Evolutionary conservation across 2,113 vertebrate species (phyloP).

Genomic region (Arvicanthis niloticus): DNA sequence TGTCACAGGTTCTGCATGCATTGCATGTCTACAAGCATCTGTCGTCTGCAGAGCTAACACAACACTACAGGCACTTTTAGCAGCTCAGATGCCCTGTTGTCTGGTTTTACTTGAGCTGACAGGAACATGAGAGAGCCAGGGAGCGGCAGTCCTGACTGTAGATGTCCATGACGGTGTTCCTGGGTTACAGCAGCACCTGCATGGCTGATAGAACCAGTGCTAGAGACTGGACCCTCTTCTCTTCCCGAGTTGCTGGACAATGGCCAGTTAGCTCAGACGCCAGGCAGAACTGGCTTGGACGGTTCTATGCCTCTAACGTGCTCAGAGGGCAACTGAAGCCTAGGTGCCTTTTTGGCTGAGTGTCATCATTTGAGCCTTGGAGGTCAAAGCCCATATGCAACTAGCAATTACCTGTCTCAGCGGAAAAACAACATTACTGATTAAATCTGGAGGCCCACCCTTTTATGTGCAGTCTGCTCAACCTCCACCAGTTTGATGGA

Average conservation of each 20-base stretch:
- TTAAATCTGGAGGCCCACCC: not conserved
- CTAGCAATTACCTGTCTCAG: not conserved
- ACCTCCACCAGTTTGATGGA: not conserved
- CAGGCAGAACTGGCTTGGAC: not conserved
- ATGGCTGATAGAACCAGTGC: fast-evolving
- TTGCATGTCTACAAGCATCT: slow-evolving; percentile 2
- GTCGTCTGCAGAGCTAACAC: not conserved
- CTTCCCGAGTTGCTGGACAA: not conserved
- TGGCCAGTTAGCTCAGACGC: not conserved
- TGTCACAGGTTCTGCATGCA: not conserved
- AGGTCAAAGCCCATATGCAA: not conserved
- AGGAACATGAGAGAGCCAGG: not conserved
- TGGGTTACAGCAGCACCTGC: not conserved
- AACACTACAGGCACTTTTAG: not conserved
- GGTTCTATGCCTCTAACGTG: not conserved
- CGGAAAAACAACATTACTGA: not conserved
- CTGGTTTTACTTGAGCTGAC: not conserved
- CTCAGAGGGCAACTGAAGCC: not conserved
- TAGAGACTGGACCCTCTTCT: no score
- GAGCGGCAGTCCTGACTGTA: no score
- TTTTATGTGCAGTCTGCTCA: fast-evolving
- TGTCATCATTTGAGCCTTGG: not conserved
- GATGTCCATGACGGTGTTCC: no score
- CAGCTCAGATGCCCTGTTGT: not conserved
- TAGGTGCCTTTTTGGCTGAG: not conserved